Evolutionary conservation across 2,113 vertebrate genomes (phyloP), one percentile per base, ranked within the genome.

Genomic region (Epinephelus lanceolatus): DNA sequence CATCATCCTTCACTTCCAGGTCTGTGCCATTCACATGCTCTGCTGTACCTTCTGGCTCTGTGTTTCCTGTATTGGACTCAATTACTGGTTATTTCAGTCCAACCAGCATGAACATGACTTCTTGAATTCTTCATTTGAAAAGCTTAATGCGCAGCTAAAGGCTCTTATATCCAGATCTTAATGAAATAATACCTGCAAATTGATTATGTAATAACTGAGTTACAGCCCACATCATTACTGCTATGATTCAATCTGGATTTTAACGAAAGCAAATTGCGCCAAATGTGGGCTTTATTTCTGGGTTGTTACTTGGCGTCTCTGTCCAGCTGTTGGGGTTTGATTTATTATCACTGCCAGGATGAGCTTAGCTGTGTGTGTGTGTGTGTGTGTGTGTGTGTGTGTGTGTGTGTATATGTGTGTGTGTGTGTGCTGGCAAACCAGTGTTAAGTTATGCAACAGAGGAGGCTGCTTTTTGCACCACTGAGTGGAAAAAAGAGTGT

Each of bases 1-100:
- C 59, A 99, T 99, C 94, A 99, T 99, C 93, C 97, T 99, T 55
- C 98, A 99, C 93, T 99, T 99, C 95, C 98, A 99, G 97, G 98
- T 99, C 95, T 85, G 94, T 40, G 33, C 0, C 49, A 33, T 23
- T 21, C 70, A 37, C 67, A 13, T 33, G 33, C 51, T 66, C 10
- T 6, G 23, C 17, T 33, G 53, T 61, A 1, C 33, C 37, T 59
- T 5, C 30, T 25, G n/a, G 27, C 56, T 68, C 23, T 67, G 60
- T 40, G 40, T 33, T 65, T 51, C 40, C 56, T 23, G 23, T 23
- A 12, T 42, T 42, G 1, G n/a, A 52, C 15, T 49, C 21, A 7
- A 7, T 73, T 42, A 19, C 25, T 5, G 4, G 11, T 53, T 25
- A 27, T 30, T 71, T 57, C n/a, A 49, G 21, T 59, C 10, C 17